Base-by-base conservation (phyloP, 2,797 vertebrate species). In the Channallabes apus region DNA sequence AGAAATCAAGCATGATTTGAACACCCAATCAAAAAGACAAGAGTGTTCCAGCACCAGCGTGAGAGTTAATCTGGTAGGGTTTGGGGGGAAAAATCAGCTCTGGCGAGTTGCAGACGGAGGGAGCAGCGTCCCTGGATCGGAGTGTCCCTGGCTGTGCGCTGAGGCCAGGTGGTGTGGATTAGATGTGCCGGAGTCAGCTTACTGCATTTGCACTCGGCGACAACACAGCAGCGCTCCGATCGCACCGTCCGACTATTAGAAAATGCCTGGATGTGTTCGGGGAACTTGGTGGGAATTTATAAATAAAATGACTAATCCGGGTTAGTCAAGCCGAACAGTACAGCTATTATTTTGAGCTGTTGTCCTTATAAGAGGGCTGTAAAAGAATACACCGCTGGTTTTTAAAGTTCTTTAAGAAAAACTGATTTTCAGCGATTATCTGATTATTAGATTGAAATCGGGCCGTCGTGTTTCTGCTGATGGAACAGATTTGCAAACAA, bases 141-240 rank as follows among this genome's bases (percentile, higher is more conserved):
- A 82, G 73, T 32, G 54, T 38, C 75, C 56, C 82, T 83, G 80
- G 88, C 79, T 81, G 82, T 82, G 82, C 72, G 35, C 75, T 62
- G 80, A 82, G 58, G 84, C 86, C 89, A 89, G 89, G 85, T 88
- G 88, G 88, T 83, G n/a, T 85, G 86, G 89, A 89, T 88, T 88
- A 88, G 85, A 89, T 83, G 84, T 89, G 82, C 89, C 84, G 82
- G 84, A 89, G 58, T 82, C 85, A 82, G 73, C 73, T 86, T 82
- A 86, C 85, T 62, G 64, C 85, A 54, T 64, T 78, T 8, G 27
- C 81, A 24, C 73, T 79, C 38, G 24, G 20, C 32, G 20, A 58
- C 84, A 82, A 41, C 61, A 65, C 71, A 75, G 76, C 80, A 79
- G 38, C 8, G 4, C 41, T 69, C 29, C 8, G 18, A 24, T 82